Base-by-base conservation (phyloP, 2,888 invertebrate genomes). In the Yponomeuta plumbellus region DNA sequence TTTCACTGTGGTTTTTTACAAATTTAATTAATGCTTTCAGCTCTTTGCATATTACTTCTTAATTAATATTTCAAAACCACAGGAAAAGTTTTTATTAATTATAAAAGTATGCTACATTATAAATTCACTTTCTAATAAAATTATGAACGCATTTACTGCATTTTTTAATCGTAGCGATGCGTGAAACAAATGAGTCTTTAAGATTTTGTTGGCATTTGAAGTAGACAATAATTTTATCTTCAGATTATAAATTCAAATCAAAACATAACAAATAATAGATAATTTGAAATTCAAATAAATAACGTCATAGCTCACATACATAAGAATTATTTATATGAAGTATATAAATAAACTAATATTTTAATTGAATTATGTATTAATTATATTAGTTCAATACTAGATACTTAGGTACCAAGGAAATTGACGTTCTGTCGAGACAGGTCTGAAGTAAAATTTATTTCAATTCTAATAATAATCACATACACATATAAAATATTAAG, bases 1-100 rank as follows among this genome's bases (percentile, higher is more conserved):
- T 71, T 80, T 82, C 81, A 69, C 83, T 81, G 83, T 82, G 83
- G 83, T 78, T 79, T 74, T 20, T 40, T 20, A 21, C 11, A 68
- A 70, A 71, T 72, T 71, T 65, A 68, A 39, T 63, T 71, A 71
- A 70, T 67, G 71, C 65, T 65, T 13, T n/a, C 26, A n/a, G 34
- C 34, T 34, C 39, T 62, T 62, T 26, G n/a, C 34, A 62, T 62
- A 11, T 34, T 34, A 34, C 3, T 52, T 17, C 17, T 17, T 17
- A 52, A 52, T 17, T 3, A 17, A 13, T 61, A 11, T 17, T 26
- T 65, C 65, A 78, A 52, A 81, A 79, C 82, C 83, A 84, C 84
- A 81, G 82, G 72, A 79, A 82, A 80, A 80, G 79, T 77, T 72
- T 63, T 71, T 70, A 70, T 73, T 73, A 70, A 64, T 69, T 68